Evolutionary conservation across 2,113 vertebrate species (phyloP), one percentile per base, ranked within the genome.

Genomic region (Sylvia atricapilla): DNA sequence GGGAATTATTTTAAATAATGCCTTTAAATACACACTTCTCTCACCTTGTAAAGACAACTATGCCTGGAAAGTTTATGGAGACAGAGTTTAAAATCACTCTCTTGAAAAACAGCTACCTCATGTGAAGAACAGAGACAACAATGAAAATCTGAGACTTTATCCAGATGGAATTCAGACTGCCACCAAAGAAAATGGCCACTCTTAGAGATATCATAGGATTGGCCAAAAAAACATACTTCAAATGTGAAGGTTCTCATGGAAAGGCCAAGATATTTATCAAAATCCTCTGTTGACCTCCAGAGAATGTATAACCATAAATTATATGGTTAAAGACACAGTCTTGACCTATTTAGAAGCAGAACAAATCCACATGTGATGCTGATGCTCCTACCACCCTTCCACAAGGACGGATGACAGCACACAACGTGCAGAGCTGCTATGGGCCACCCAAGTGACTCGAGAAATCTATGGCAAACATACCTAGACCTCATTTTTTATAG

Each of bases 341-440:
- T 39, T 28, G 3, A 3, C 31, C 28, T 44, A 17, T 55, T 68
- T 68, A 70, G 15, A 86, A 90, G 50, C 11, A 49, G 66, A 90
- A 70, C 24, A 82, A 89, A 90, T 7, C 78, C 82, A 41, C 23
- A 22, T 1, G 1, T n/a, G 39, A 52, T 53, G 58, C 25, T 46
- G 41, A 28, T 60, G 53, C 20, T 86, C 63, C 37, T 19, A 18
- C 13, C 50, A 53, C 31, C 6, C 49, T 68, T 62, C n/a, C 39
- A 60, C 63, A 60, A 22, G 53, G 68, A 72, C 7, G 21, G 19
- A 27, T 31, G 41, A 82, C 37, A 58, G 56, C 27, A 37, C 25
- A 70, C n/a, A 87, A 59, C 0, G 0, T 6, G 30, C 49, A 47
- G 31, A 76, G 53, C 44, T 60, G n/a, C 79, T 63, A 33, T 0